Evolutionary conservation across 2,888 invertebrate species (phyloP).

Genomic region (Myopa tessellatipennis): DNA sequence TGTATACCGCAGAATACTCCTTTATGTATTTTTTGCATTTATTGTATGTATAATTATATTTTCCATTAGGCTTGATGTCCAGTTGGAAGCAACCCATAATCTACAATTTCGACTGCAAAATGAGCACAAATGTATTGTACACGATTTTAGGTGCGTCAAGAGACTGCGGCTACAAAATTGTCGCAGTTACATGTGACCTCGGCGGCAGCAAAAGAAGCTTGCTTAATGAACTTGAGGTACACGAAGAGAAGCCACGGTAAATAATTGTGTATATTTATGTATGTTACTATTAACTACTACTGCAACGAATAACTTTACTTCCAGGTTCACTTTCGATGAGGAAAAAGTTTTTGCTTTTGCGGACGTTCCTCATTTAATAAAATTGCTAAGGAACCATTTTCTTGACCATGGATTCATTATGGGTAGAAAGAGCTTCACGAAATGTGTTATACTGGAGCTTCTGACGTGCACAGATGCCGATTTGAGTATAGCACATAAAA

Average conservation of each 20-base stretch:
- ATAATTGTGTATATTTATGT: not conserved
- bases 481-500: constrained; percentile 41
- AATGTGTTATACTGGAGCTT: constrained; percentile 36
- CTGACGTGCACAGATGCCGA: not conserved
- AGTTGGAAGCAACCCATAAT: no score
- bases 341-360: constrained; percentile 35
- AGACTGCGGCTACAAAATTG: constrained; percentile 30
- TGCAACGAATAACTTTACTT: not conserved
- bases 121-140: no score
- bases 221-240: constrained; percentile 18
- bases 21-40: no score
- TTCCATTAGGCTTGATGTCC: no score
- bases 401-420: constrained; percentile 33
- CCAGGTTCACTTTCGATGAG: constrained; percentile 32
- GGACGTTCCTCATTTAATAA: constrained; percentile 38
- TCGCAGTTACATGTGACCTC: constrained; percentile 22
- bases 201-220: constrained; percentile 32
- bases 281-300: not conserved
- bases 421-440: constrained; percentile 32
- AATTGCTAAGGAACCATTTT: constrained; percentile 38
- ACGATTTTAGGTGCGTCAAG: not conserved
- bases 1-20: no score
- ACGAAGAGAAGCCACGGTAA: constrained; percentile 14
- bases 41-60: no score
- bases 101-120: no score